Base-by-base conservation (phyloP, 2,888 invertebrate species). In the Hydrotaea diabolus region DNA sequence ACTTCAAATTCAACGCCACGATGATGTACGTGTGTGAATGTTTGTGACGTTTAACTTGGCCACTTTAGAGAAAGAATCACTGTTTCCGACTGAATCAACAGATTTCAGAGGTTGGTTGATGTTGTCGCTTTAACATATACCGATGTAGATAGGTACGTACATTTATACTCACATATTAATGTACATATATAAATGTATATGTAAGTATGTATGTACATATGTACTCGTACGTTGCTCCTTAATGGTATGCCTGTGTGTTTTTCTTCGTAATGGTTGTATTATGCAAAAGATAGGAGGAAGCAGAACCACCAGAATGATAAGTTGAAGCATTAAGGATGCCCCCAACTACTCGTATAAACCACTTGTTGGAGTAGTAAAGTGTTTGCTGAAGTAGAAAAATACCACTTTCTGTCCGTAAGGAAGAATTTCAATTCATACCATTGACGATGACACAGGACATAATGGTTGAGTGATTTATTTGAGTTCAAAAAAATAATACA, bases 41-140 rank as follows among this genome's bases (percentile, higher is more conserved):
- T 17, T 73, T 13, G 73, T 81, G 84, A 81, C 73, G 81, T 79
- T 81, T 82, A 69, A 77, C 79, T 85, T 73, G 79, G 81, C 84
- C 64, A 82, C 79, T 85, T 84, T 46, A 43, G 57, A 81, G 59
- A 75, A 31, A 31, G 31, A 53, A 64, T 66, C 77, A 75, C 49
- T 71, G 71, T 26, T 59, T 59, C 23, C n/a, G 23, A 64, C 17
- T 77, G 77, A 83, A 31, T 80, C 62, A 69, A 57, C 64, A 77
- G 19, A 57, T 73, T 77, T 62, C 19, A 36, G 31, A 31, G 11
- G 69, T 26, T 31, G 31, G 31, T 31, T 31, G 31, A 31, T 31
- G 31, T 7, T 31, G 31, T 31, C 7, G 31, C 31, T 31, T 31
- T 31, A 31, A 31, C 31, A 31, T 31, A 2, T 31, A 4, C 31